phyloP scores from a whole-genome alignment of 1,140 invertebrate genomes.

The Aphelinus atriplicis region DNA sequence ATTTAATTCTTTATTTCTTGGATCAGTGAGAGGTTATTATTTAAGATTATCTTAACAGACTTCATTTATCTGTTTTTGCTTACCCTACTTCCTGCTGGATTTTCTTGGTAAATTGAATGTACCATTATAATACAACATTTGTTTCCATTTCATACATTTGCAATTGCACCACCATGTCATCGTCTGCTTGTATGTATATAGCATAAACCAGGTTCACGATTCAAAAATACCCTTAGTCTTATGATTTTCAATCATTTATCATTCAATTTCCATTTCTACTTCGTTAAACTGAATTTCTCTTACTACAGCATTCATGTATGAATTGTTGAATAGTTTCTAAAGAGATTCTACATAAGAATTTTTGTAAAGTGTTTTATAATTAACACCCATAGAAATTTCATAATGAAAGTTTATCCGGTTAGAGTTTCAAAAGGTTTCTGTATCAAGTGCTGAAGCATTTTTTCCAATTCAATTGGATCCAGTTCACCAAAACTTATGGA shows the following conservation, averaged over 20 bases:
- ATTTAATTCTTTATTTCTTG: conserved; percentile 19
- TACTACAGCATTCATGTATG: too few relatives aligned
- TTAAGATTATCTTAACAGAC: conserved; percentile 38
- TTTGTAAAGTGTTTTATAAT: neutral
- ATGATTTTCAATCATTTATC: too few relatives aligned
- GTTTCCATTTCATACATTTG: conserved; percentile 49
- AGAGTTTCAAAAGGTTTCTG: conserved; percentile 29
- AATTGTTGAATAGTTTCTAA: too few relatives aligned
- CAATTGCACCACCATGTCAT: conserved; percentile 40
- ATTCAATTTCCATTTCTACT: too few relatives aligned
- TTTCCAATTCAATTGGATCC: neutral
- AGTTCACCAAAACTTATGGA: too few relatives aligned
- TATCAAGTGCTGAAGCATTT: conserved; percentile 1
- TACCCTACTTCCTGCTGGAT: conserved; percentile 65
- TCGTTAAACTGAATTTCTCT: too few relatives aligned
- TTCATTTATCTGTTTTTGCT: conserved; percentile 67
- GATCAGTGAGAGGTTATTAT: conserved; percentile 13
- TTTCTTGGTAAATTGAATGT: conserved; percentile 68
- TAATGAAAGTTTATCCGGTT: neutral
- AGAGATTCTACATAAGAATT: neutral
- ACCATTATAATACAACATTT: conserved; percentile 59
- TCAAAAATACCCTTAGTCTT: too few relatives aligned
- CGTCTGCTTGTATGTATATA: conserved; percentile 46
- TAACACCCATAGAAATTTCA: too few relatives aligned
- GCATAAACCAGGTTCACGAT: conserved; percentile 57